A percentile compares a stretch with the other conserved stretches of the same genome.
Conservation (phyloP, 1,140 invertebrate species). For the Apolygus lucorum region DNA sequence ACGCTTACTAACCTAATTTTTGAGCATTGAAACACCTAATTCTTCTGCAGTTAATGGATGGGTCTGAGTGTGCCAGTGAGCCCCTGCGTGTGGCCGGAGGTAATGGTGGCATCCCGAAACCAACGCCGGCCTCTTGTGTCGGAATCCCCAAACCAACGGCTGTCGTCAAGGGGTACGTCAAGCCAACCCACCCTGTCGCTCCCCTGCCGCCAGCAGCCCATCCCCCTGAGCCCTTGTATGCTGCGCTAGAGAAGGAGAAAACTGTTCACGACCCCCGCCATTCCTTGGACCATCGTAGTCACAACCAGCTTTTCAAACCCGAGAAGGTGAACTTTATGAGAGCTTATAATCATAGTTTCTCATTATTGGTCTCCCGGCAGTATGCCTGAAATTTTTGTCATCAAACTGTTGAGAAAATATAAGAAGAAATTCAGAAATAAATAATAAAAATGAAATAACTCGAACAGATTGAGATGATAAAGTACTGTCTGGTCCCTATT, state of each 20-base stretch:
- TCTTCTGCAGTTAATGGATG: conserved; percentile 8
- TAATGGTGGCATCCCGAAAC: conserved; percentile 23
- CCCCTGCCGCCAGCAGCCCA: conserved; percentile 31
- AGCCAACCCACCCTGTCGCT: conserved; percentile 41
- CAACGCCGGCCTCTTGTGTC: conserved; percentile 44
- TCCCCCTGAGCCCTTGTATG: conserved; percentile 22
- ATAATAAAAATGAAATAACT: too few relatives aligned
- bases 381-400: too few relatives aligned
- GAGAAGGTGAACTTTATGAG: conserved; percentile 1
- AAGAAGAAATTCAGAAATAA: too few relatives aligned
- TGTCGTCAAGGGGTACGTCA: conserved; percentile 76
- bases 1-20: too few relatives aligned
- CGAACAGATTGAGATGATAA: too few relatives aligned
- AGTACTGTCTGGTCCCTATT: too few relatives aligned
- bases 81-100: conserved; percentile 30
- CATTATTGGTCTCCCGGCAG: too few relatives aligned
- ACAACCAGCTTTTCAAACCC: not conserved
- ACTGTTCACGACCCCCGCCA: not conserved
- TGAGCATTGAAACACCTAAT: too few relatives aligned
- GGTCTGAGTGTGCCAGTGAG: not conserved
- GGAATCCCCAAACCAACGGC: conserved; percentile 83
- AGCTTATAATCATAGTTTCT: not conserved
- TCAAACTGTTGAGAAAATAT: too few relatives aligned
- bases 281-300: not conserved
- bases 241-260: conserved; percentile 9